These are phyloP conservation scores for Hydroisotoma schaefferi DNA, from an alignment of 2,888 invertebrate genomes.

Conservation along the genomic window DNA sequence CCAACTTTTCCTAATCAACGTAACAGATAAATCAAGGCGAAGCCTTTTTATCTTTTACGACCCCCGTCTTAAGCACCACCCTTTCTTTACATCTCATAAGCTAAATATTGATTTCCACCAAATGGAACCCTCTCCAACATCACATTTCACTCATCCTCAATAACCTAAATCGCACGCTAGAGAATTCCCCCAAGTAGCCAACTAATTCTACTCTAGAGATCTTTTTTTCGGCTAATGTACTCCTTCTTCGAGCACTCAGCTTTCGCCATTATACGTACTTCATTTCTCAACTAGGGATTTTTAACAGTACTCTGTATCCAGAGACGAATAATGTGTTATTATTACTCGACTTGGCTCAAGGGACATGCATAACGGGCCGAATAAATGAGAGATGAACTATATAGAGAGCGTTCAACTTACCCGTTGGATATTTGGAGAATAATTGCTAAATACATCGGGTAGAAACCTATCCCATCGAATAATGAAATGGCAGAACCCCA, in stretches of 20 bases:
- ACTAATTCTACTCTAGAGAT: too few relatives aligned
- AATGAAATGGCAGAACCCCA: slow-evolving; percentile 45
- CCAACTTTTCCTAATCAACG: slow-evolving; percentile 40
- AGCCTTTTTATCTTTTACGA: neutral
- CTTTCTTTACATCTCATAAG: neutral
- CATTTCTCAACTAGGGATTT: too few relatives aligned
- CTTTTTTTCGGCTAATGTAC: too few relatives aligned
- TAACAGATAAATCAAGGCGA: slow-evolving; percentile 12
- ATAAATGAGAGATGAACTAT: too few relatives aligned
- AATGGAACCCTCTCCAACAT: neutral
- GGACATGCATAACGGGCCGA: too few relatives aligned
- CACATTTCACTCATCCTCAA: neutral
- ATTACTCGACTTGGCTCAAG: too few relatives aligned
- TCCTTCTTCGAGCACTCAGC: too few relatives aligned
- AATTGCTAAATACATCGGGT: slow-evolving; percentile 43
- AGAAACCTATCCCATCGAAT: slow-evolving; percentile 46
- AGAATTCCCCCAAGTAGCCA: too few relatives aligned
- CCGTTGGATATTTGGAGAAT: slow-evolving; percentile 41
- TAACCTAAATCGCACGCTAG: neutral
- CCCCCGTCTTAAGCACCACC: neutral
- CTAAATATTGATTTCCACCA: neutral
- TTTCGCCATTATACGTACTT: too few relatives aligned
- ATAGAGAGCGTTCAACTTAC: slow-evolving; percentile 25
- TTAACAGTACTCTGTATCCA: too few relatives aligned
- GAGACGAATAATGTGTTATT: too few relatives aligned